These are phyloP conservation scores for Isichthys henryi DNA, from an alignment of 2,113 vertebrate genomes.

Conservation along the genomic window DNA sequence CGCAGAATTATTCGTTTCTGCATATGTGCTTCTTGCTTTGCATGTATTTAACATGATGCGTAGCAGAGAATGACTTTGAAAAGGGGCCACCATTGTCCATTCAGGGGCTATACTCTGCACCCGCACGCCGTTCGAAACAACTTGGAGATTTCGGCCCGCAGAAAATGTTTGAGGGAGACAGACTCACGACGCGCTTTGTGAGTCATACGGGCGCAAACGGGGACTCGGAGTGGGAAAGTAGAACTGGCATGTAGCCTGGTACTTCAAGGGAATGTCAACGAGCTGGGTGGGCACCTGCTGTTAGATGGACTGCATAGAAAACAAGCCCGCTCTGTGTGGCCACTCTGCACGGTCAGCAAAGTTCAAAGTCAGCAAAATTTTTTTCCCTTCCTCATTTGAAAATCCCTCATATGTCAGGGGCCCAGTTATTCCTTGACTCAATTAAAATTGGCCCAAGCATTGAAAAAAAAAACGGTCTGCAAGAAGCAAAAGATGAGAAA, in stretches of 20 bases:
- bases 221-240: not conserved
- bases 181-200: not conserved
- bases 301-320: slow-evolving; percentile 21
- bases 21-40: not conserved
- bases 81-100: not conserved
- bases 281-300: slow-evolving; percentile 16
- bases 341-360: slow-evolving; percentile 12
- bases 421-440: not conserved
- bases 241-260: slow-evolving; percentile 2
- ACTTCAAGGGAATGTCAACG: slow-evolving; percentile 22
- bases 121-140: not conserved
- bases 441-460: not conserved
- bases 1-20: not conserved
- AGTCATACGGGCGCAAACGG: slow-evolving; percentile 5
- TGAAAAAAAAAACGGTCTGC: not conserved
- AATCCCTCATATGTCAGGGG: not conserved
- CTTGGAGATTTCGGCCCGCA: not conserved
- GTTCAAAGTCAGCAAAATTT: slow-evolving; percentile 18
- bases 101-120: not conserved
- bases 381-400: slow-evolving; percentile 13
- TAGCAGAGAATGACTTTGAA: not conserved
- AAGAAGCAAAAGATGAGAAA: not conserved
- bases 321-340: not conserved
- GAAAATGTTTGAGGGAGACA: not conserved
- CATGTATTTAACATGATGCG: not conserved